Percentiles rank a stretch among this genome's conserved stretches.
phyloP scores from a whole-genome alignment of 2,113 vertebrate species.

The Cebidichthys violaceus region DNA sequence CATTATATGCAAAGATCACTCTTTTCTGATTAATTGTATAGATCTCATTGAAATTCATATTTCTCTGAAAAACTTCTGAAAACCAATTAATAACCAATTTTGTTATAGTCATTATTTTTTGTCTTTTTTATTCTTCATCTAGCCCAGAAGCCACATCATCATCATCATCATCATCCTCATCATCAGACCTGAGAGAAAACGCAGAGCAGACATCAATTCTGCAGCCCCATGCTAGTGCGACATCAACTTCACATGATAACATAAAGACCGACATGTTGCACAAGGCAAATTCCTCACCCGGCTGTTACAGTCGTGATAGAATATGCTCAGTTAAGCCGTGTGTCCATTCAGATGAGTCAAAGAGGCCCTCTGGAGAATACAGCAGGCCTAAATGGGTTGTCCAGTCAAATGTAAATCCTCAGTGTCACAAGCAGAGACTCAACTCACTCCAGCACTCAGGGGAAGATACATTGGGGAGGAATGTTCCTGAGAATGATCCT shows the following conservation, averaged over 20 bases:
- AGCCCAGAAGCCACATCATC: slow-evolving; percentile 45
- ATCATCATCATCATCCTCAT: slow-evolving; percentile 4
- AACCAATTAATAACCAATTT: background rate
- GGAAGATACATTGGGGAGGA: background rate
- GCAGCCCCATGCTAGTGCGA: slow-evolving; percentile 8
- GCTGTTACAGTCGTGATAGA: background rate
- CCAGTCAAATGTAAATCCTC: slow-evolving; percentile 11
- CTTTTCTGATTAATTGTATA: background rate
- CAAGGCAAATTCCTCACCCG: slow-evolving; percentile 22
- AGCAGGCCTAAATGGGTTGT: background rate
- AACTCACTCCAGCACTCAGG: background rate
- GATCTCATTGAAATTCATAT: background rate
- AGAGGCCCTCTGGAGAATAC: background rate
- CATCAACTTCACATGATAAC: slow-evolving; percentile 22
- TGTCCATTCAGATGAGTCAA: slow-evolving; percentile 6
- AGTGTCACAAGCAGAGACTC: slow-evolving; percentile 19
- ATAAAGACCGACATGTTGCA: background rate
- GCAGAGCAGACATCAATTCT: background rate
- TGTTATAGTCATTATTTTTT: background rate
- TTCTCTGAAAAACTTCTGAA: background rate
- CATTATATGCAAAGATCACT: background rate
- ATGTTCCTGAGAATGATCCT: background rate
- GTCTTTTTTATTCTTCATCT: slow-evolving; percentile 17
- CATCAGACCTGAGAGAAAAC: slow-evolving; percentile 18
- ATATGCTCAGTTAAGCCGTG: slow-evolving; percentile 3